Conservation (phyloP, 2,888 invertebrate species). For the Drosophila demipolita region DNA sequence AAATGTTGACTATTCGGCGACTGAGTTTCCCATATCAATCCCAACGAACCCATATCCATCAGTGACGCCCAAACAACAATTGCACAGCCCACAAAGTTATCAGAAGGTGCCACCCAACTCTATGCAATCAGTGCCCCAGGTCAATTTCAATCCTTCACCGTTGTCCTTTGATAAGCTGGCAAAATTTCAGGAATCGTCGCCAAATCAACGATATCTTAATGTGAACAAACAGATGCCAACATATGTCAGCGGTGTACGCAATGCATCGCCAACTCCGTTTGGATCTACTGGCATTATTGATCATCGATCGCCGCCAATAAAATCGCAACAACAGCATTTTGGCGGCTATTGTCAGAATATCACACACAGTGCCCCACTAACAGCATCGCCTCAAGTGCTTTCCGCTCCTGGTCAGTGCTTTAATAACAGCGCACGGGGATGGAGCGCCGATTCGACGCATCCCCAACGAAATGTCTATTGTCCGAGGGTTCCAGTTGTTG, state of each 20-base stretch:
- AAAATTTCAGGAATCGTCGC: conserved; percentile 75
- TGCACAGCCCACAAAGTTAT: conserved; percentile 64
- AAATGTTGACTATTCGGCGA: conserved; percentile 3
- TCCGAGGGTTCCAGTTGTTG: conserved; percentile 16
- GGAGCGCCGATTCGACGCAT: conserved; percentile 85
- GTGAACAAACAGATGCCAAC: conserved; percentile 17
- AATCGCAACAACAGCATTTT: conserved; percentile 15
- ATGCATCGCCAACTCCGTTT: conserved; percentile 78
- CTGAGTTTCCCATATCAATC: conserved; percentile 37
- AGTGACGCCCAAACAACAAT: conserved; percentile 60
- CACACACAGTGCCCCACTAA: neutral
- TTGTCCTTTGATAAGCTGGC: conserved; percentile 82
- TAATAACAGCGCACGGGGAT: conserved; percentile 93
- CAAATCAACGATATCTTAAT: conserved; percentile 29
- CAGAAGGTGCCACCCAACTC: conserved; percentile 59
- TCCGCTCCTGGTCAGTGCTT: conserved; percentile 87
- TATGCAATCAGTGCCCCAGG: conserved; percentile 52
- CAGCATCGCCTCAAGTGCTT: conserved; percentile 14
- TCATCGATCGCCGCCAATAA: conserved; percentile 23
- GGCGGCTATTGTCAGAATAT: conserved; percentile 16
- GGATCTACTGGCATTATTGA: conserved; percentile 21
- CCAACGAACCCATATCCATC: conserved; percentile 17
- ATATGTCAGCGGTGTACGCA: conserved; percentile 56
- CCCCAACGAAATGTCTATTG: conserved; percentile 8
- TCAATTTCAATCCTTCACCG: conserved; percentile 83